Evolutionary conservation across 92 coral and sea anemone species (phyloP).

Genomic region (Scolanthus callimorphus): DNA sequence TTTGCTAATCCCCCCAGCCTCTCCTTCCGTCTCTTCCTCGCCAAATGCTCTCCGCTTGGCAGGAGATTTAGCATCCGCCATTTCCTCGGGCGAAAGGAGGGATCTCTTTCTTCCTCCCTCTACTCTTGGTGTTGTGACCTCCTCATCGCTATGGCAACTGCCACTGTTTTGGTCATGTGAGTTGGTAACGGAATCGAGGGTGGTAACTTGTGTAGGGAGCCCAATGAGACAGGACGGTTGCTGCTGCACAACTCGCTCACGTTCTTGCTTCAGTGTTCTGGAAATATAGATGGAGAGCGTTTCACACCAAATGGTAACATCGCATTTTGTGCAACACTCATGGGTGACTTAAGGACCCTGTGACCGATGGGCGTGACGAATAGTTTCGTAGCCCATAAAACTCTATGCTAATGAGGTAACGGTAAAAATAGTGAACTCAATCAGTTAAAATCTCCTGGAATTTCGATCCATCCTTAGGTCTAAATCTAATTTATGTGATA

Average conservation of each 20-base stretch:
- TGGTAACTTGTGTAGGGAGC: conserved; percentile 79
- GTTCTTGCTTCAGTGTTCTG: conserved; percentile 8
- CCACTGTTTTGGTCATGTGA: conserved; percentile 51
- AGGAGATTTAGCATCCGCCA: conserved; percentile 59
- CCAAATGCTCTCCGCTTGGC: conserved; percentile 57
- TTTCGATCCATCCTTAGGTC: too few species aligned
- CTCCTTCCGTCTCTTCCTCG: conserved; percentile 71
- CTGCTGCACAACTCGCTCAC: conserved; percentile 74
- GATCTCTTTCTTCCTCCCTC: conserved; percentile 56
- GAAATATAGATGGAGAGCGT: too few species aligned
- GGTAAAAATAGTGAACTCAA: too few species aligned
- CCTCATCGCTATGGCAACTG: conserved; percentile 40
- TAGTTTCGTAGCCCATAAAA: too few species aligned
- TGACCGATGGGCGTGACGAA: too few species aligned
- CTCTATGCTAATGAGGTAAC: too few species aligned
- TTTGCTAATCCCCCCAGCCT: conserved; percentile 88
- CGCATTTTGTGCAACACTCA: too few species aligned
- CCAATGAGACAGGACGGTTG: conserved; percentile 69
- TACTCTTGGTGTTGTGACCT: conserved; percentile 17
- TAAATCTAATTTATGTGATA: too few species aligned
- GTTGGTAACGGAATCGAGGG: conserved; percentile 46
- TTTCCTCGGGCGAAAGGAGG: conserved; percentile 49
- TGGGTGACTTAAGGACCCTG: too few species aligned
- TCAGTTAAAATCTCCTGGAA: too few species aligned
- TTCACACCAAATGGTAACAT: too few species aligned